phyloP scores from a whole-genome alignment of 2,888 invertebrate genomes.

The Drosophila putrida region DNA sequence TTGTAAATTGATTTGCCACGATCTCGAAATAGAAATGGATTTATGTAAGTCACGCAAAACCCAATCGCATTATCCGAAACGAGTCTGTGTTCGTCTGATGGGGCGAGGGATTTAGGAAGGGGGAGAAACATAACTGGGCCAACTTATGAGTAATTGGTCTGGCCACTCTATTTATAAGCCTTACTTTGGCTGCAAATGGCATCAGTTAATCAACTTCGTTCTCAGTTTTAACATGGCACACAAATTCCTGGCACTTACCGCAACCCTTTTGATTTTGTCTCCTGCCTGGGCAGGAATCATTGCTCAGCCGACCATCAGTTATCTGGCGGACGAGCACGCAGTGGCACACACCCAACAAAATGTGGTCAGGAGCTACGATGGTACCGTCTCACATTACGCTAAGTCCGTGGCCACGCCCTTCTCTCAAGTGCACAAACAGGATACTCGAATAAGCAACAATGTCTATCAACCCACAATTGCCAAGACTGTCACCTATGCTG shows the following conservation, averaged over 20 bases:
- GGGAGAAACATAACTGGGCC: conserved; percentile 39
- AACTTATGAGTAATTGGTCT: conserved; percentile 50
- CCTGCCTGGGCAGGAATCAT: conserved; percentile 88
- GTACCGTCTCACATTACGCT: conserved; percentile 86
- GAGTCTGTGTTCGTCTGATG: conserved; percentile 4
- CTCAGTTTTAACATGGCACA: conserved; percentile 80
- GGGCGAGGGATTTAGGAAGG: too few relatives aligned
- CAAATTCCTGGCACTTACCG: conserved; percentile 87
- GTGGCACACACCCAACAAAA: conserved; percentile 86
- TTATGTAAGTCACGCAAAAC: conserved; percentile 77
- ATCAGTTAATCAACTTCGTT: conserved; percentile 68
- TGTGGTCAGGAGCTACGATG: conserved; percentile 86
- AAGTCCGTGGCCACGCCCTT: conserved; percentile 87
- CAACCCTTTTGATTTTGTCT: conserved; percentile 85
- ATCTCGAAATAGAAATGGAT: conserved; percentile 72
- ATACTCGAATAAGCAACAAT: conserved; percentile 87
- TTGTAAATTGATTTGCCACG: conserved; percentile 72
- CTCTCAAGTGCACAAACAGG: conserved; percentile 87
- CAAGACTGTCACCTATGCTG: conserved; percentile 80
- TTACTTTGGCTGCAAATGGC: conserved; percentile 17
- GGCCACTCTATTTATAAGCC: conserved; percentile 60
- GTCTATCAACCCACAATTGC: conserved; percentile 86
- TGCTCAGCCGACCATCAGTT: conserved; percentile 60
- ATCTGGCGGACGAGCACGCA: conserved; percentile 66
- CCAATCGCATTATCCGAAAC: conserved; percentile 51